Conservation (phyloP, 2,797 vertebrate genomes). For the Oreochromis grahami region DNA sequence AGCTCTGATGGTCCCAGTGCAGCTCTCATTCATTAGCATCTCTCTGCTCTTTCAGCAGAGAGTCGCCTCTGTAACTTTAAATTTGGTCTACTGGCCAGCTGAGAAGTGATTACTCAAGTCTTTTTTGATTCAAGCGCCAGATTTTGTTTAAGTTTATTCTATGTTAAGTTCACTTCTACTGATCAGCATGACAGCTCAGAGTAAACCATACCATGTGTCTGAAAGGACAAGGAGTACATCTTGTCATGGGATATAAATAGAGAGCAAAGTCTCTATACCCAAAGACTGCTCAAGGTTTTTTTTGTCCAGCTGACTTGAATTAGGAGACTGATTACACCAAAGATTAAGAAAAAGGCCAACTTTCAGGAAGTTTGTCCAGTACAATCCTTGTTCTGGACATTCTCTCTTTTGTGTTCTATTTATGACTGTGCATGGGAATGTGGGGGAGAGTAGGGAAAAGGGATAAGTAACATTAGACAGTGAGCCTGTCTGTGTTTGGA, state of each 20-base stretch:
- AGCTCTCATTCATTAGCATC: background rate
- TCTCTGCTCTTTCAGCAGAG: constrained; percentile 13
- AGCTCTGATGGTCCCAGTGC: background rate
- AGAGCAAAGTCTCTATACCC: constrained; percentile 27
- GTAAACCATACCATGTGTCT: background rate
- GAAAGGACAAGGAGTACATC: background rate
- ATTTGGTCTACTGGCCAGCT: background rate
- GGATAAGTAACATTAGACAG: constrained; percentile 67
- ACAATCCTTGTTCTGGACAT: constrained; percentile 63
- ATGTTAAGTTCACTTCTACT: constrained; percentile 3
- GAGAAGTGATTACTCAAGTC: background rate
- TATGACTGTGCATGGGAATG: constrained; percentile 67
- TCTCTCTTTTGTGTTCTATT: constrained; percentile 69
- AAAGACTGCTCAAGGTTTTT: background rate
- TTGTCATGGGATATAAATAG: constrained; percentile 33
- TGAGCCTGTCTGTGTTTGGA: constrained; percentile 64
- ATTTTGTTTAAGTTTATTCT: background rate
- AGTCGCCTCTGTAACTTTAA: background rate
- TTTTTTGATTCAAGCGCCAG: background rate
- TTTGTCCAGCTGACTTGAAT: constrained; percentile 36
- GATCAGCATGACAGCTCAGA: background rate
- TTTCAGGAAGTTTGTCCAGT: constrained; percentile 40
- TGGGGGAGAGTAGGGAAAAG: constrained; percentile 56
- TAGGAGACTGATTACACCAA: constrained; percentile 36
- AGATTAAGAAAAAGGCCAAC: constrained; percentile 36